These are phyloP conservation scores for Fukomys damarensis DNA, from an alignment of 2,113 vertebrate genomes.

Conservation along the genomic window DNA sequence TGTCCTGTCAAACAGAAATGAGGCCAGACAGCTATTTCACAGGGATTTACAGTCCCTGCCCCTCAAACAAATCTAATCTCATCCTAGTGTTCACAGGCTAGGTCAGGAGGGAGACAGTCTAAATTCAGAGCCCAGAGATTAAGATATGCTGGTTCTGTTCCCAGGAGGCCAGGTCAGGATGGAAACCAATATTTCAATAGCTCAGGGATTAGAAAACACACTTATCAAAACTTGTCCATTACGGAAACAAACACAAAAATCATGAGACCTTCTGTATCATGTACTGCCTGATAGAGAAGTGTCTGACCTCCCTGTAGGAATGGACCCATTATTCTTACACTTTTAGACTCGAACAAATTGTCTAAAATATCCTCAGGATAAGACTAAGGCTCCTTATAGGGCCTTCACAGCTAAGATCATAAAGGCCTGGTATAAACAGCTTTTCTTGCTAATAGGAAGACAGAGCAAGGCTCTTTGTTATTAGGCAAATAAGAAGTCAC, in stretches of 20 bases:
- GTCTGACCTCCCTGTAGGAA: background rate
- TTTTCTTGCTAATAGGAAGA: background rate
- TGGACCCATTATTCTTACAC: background rate
- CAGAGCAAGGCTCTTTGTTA: background rate
- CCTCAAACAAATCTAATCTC: constrained; percentile 70
- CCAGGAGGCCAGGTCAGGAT: constrained; percentile 68
- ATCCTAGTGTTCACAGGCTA: constrained; percentile 40
- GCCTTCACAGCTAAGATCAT: background rate
- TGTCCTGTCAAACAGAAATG: constrained; percentile 55
- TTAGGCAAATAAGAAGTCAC: background rate
- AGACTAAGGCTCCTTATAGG: background rate
- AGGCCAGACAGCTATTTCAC: constrained; percentile 54
- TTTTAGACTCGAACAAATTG: background rate
- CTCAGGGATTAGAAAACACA: constrained; percentile 24
- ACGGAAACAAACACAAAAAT: constrained; percentile 51
- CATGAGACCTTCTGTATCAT: constrained; percentile 19
- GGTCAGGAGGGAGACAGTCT: constrained; percentile 44
- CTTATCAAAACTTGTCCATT: constrained; percentile 58
- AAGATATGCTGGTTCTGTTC: constrained; percentile 26
- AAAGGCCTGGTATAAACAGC: background rate
- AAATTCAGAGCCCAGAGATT: background rate
- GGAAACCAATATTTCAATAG: constrained; percentile 73
- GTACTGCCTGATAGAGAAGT: background rate
- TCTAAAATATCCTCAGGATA: background rate
- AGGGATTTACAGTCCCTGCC: constrained; percentile 51